These are phyloP conservation scores for Minunthozetes semirufus DNA, from an alignment of 2,888 invertebrate genomes.

Conservation along the genomic window DNA sequence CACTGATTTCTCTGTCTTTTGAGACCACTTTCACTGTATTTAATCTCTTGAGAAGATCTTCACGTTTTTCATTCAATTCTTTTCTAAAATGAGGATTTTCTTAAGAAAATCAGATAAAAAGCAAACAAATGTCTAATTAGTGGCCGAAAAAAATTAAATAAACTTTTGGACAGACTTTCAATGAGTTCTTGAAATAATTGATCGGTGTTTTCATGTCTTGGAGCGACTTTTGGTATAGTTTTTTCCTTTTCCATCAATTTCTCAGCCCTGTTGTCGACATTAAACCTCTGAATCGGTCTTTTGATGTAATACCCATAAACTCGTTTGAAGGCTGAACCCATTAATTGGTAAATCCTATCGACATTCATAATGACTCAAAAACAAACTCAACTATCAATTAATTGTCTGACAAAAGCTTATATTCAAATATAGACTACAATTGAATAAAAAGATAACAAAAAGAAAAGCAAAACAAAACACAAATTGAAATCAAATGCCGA, in stretches of 20 bases:
- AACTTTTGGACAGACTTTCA: background rate
- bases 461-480: too few relatives aligned
- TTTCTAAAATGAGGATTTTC: background rate
- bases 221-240: background rate
- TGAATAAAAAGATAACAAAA: too few relatives aligned
- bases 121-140: background rate
- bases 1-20: background rate
- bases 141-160: background rate
- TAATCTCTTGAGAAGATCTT: slow-evolving; percentile 3
- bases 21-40: slow-evolving; percentile 15
- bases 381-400: too few relatives aligned
- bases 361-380: slow-evolving; percentile 1
- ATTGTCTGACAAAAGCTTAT: too few relatives aligned
- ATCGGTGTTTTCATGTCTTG: slow-evolving; percentile 15
- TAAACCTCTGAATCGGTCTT: slow-evolving; percentile 29
- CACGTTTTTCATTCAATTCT: background rate
- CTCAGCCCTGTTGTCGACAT: slow-evolving; percentile 31
- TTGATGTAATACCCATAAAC: slow-evolving; percentile 4
- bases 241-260: background rate
- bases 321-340: slow-evolving; percentile 21
- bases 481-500: too few relatives aligned
- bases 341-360: slow-evolving; percentile 7
- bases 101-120: slow-evolving; percentile 1
- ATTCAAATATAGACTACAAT: too few relatives aligned
- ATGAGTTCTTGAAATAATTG: background rate